Conservation (phyloP, 2,113 vertebrate species). For the Cyphomyrus plagiostoma region DNA sequence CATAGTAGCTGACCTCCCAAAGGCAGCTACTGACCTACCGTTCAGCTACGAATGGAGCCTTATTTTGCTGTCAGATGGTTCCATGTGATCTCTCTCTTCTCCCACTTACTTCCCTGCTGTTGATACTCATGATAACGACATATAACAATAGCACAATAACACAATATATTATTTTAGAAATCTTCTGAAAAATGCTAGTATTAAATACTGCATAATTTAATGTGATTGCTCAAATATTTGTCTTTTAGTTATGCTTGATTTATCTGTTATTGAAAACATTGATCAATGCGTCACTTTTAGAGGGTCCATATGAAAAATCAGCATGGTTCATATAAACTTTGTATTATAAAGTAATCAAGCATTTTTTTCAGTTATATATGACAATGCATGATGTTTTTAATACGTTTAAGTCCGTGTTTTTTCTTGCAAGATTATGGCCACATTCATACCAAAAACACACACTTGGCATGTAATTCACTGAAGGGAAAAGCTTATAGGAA, state of each 20-base stretch:
- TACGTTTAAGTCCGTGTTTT: too few species aligned
- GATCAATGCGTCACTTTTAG: background rate
- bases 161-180: background rate
- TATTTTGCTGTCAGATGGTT: background rate
- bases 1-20: background rate
- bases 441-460: too few species aligned
- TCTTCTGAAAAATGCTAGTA: background rate
- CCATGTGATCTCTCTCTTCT: background rate
- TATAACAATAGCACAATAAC: background rate
- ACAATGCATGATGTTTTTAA: too few species aligned
- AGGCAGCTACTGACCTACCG: background rate
- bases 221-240: background rate
- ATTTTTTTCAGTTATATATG: too few species aligned
- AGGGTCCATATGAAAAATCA: too few species aligned
- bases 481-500: too few species aligned
- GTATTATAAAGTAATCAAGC: too few species aligned
- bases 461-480: too few species aligned
- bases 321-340: too few species aligned
- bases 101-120: background rate
- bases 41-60: background rate
- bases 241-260: background rate
- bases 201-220: background rate
- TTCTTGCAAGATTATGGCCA: too few species aligned
- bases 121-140: background rate
- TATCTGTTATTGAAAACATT: background rate